Evolutionary conservation across 1,140 invertebrate genomes (phyloP).

Genomic region (Brachionus rubens): DNA sequence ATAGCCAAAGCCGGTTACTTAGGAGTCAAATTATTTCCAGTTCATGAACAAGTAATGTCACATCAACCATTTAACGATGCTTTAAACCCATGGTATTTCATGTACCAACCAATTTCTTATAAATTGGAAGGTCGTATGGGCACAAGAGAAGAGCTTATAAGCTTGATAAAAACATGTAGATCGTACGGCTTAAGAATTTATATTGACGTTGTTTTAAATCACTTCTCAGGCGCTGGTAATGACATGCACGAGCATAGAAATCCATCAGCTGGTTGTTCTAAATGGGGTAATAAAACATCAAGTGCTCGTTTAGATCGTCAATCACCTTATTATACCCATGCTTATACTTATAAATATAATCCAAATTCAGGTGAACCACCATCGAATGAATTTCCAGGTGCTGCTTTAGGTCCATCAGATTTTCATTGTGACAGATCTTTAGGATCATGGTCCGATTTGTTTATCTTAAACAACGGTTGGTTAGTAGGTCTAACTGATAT

Average conservation of each 20-base stretch:
- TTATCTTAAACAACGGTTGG: constrained; percentile 68
- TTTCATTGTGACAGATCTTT: constrained; percentile 53
- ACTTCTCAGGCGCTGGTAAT: constrained; percentile 71
- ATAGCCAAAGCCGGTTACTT: constrained; percentile 46
- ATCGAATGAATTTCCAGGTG: constrained; percentile 58
- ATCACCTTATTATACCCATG: constrained; percentile 54
- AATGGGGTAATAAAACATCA: constrained; percentile 45
- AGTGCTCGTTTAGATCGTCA: constrained; percentile 37
- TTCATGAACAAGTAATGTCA: constrained; percentile 47
- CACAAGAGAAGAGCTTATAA: constrained; percentile 67
- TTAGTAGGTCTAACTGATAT: constrained; percentile 72
- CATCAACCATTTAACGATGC: constrained; percentile 39
- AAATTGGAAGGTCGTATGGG: constrained; percentile 73
- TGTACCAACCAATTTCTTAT: constrained; percentile 86
- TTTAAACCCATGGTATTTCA: constrained; percentile 71
- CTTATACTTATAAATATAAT: constrained; percentile 51
- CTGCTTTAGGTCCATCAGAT: constrained; percentile 52
- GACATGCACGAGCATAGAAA: constrained; percentile 54
- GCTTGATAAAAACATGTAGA: constrained; percentile 73
- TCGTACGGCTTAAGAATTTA: constrained; percentile 75
- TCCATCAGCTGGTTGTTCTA: constrained; percentile 26
- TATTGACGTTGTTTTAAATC: constrained; percentile 79
- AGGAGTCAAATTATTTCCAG: constrained; percentile 46
- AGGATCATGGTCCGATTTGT: constrained; percentile 55
- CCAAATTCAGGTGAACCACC: constrained; percentile 45